A percentile compares a stretch with the other conserved stretches of the same genome.
These are phyloP conservation scores for Timema podura DNA, from an alignment of 2,888 invertebrate genomes.

Conservation along the genomic window DNA sequence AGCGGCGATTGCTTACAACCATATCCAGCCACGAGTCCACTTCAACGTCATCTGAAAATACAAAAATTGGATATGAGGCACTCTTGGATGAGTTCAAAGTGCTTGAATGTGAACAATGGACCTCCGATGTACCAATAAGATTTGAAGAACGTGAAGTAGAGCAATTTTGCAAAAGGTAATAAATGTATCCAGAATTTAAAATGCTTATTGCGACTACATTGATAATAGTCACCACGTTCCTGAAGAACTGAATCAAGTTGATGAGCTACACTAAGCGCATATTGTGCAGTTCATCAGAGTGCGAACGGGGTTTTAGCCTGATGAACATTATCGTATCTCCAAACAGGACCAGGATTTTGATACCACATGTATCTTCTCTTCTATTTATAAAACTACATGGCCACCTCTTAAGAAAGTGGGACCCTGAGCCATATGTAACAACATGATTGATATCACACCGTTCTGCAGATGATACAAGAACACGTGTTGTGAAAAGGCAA, in stretches of 20 bases:
- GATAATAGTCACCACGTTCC: neutral
- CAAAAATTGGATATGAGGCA: neutral
- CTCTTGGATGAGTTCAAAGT: neutral
- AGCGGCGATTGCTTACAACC: too few species aligned
- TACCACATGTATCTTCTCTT: slow-evolving; percentile 7
- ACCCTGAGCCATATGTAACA: neutral
- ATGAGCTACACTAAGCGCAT: neutral
- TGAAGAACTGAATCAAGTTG: neutral
- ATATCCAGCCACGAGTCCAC: neutral
- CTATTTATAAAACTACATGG: slow-evolving; percentile 3
- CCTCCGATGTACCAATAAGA: neutral
- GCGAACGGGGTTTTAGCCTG: neutral
- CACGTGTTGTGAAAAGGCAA: too few species aligned
- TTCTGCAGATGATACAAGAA: too few species aligned
- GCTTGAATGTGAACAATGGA: neutral
- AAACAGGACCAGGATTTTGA: neutral
- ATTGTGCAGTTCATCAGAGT: neutral
- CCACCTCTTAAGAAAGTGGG: too few species aligned
- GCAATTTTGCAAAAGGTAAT: neutral
- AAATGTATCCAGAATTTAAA: neutral
- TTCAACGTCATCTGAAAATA: neutral
- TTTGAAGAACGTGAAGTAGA: neutral
- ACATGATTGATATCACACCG: neutral
- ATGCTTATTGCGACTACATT: neutral
- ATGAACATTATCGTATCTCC: slow-evolving; percentile 4